Base-by-base conservation (phyloP, 2,888 invertebrate genomes). In the Sipunculus nudus region DNA sequence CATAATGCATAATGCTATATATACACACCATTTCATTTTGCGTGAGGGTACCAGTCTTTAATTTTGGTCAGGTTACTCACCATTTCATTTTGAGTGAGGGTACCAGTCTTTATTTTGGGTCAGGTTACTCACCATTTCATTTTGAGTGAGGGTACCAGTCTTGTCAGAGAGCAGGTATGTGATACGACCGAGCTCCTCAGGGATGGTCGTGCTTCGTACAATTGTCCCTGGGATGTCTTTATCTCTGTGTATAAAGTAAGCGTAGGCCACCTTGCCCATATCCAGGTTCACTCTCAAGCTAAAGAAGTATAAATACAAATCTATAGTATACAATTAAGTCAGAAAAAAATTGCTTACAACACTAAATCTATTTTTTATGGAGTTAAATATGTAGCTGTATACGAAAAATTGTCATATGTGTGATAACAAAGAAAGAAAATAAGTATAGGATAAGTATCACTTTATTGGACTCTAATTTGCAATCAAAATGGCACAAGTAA, bases 21-120 rank as follows among this genome's bases (percentile, higher is more conserved):
- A n/a, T 13, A 19, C 67, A 40, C 48, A 84, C 92, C 99, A 99
- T 99, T 79, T 96, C 96, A 83, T 99, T 99, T 84, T 96, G 96
- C 0, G 99, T 99, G 26, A 99, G 86, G 0, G 99, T 99, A 19
- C 98, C 99, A 0, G 98, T 99, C 86, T 99, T 99, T 3, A 10
- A 23, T 4, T 8, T 45, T 8, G 19, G 13, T 13, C 19, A 21
- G 16, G 10, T 16, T 13, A 19, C 67, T 43, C 48, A 84, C 92
- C 99, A 99, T 99, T 79, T 96, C 96, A 83, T 99, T 99, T 84
- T 96, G 96, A 0, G 99, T 99, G 26, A 99, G 86, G 0, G 99
- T 99, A 19, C 98, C 99, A 0, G 98, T 99, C 86, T 99, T 99
- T 3, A 10, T 40, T 4, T 8, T 45, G 13, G 19, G 13, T 13